Conservation (phyloP, 2,888 invertebrate genomes). For the Pristionchus entomophagus region DNA sequence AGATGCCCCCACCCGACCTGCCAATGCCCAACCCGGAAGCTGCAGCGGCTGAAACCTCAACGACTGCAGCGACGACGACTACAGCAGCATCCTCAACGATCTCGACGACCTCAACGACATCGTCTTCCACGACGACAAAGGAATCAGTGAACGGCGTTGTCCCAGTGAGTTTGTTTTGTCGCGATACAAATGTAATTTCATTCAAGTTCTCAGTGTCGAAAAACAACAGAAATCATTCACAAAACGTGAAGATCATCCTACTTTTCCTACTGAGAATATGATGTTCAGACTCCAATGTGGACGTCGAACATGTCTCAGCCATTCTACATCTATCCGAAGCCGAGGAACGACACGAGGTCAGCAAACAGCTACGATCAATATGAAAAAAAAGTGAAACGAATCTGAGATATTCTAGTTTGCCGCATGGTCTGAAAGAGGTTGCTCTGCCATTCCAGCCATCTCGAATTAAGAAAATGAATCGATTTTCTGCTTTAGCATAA, state of each 20-base stretch:
- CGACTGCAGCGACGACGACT: background rate
- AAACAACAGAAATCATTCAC: too few relatives aligned
- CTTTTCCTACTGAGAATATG: background rate
- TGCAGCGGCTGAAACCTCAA: background rate
- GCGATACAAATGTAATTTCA: background rate
- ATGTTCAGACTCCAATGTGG: background rate
- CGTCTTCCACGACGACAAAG: too few relatives aligned
- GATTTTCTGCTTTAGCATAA: too few relatives aligned
- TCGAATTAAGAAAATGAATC: too few relatives aligned
- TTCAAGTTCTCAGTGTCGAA: too few relatives aligned
- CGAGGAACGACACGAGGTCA: slow-evolving; percentile 8
- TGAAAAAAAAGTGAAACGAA: background rate
- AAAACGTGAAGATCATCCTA: background rate
- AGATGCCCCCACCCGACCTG: too few relatives aligned
- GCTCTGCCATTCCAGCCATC: too few relatives aligned
- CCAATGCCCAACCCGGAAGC: background rate
- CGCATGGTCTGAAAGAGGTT: too few relatives aligned
- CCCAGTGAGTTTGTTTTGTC: background rate
- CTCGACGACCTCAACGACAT: background rate
- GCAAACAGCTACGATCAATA: background rate
- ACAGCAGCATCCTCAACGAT: background rate
- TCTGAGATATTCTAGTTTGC: too few relatives aligned
- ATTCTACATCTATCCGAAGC: slow-evolving; percentile 4
- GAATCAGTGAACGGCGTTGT: background rate
- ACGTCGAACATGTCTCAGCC: background rate